Conservation (phyloP, 1,140 invertebrate genomes). For the Drosophila jambulina region DNA sequence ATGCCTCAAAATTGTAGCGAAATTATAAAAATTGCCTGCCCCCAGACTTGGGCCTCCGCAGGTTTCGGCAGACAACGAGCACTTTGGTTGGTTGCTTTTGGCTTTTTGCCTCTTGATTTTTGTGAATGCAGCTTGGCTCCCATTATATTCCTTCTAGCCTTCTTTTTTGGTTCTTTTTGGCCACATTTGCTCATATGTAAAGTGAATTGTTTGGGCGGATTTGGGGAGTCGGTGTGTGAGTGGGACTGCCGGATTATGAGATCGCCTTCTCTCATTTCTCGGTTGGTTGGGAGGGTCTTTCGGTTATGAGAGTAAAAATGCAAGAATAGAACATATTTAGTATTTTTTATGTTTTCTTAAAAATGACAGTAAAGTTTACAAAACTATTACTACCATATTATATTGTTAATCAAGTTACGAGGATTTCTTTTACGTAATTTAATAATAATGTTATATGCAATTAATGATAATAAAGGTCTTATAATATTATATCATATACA, state of each 20-base stretch:
- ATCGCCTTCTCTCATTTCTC: constrained; percentile 19
- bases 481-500: too few species aligned
- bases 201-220: constrained; percentile 71
- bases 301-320: neutral
- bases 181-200: constrained; percentile 80
- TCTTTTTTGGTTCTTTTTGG: constrained; percentile 52
- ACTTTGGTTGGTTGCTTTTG: constrained; percentile 70
- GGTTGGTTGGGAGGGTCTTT: neutral
- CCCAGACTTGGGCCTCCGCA: constrained; percentile 26
- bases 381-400: too few species aligned
- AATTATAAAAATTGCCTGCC: constrained; percentile 80
- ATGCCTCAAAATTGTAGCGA: constrained; percentile 83
- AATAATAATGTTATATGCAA: too few species aligned
- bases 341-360: too few species aligned
- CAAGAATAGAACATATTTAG: neutral
- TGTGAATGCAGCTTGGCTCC: constrained; percentile 51
- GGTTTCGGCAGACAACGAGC: constrained; percentile 51
- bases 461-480: too few species aligned
- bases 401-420: too few species aligned
- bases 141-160: constrained; percentile 11
- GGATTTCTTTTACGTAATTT: too few species aligned
- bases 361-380: too few species aligned
- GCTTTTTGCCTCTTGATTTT: constrained; percentile 46
- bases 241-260: constrained; percentile 54
- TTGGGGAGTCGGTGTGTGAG: constrained; percentile 14